Evolutionary conservation across 2,888 invertebrate genomes (phyloP).

Genomic region (Cryptops parisi): DNA sequence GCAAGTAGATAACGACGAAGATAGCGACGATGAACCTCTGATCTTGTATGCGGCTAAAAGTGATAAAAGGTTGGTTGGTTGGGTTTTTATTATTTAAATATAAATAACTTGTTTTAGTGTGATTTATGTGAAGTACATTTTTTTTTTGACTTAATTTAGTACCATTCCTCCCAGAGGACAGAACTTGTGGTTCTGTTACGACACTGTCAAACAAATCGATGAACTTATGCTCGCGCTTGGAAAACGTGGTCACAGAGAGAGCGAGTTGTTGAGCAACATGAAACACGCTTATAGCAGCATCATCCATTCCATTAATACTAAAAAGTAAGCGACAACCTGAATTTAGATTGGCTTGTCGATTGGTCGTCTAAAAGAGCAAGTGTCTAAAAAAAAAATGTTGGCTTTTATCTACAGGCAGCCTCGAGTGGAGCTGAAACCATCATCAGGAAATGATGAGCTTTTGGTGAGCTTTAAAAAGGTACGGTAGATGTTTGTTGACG

Average conservation of each 20-base stretch:
- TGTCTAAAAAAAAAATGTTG: no score
- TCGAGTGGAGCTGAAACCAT: conserved; percentile 1
- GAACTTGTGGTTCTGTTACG: conserved; percentile 10
- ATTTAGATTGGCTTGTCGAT: no score
- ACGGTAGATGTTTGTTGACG: no score
- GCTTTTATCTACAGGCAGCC: background rate
- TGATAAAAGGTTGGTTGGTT: no score
- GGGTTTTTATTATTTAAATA: no score
- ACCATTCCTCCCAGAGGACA: conserved; percentile 5
- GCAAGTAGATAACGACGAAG: no score
- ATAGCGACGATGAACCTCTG: conserved; percentile 3
- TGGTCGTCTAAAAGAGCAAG: no score
- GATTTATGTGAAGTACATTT: background rate
- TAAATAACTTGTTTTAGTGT: no score
- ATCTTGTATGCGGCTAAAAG: no score
- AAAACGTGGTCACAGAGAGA: conserved; percentile 18
- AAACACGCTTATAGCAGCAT: background rate
- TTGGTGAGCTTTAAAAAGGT: conserved; percentile 6
- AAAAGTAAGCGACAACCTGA: background rate
- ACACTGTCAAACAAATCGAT: conserved; percentile 18
- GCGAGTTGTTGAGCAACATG: conserved; percentile 11
- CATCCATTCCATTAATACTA: background rate
- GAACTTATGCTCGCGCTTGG: no score
- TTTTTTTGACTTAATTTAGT: background rate
- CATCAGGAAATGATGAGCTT: conserved; percentile 1